A percentile compares a stretch with the other conserved stretches of the same genome.
phyloP scores from a whole-genome alignment of 2,113 vertebrate genomes.

The Motacilla alba region DNA sequence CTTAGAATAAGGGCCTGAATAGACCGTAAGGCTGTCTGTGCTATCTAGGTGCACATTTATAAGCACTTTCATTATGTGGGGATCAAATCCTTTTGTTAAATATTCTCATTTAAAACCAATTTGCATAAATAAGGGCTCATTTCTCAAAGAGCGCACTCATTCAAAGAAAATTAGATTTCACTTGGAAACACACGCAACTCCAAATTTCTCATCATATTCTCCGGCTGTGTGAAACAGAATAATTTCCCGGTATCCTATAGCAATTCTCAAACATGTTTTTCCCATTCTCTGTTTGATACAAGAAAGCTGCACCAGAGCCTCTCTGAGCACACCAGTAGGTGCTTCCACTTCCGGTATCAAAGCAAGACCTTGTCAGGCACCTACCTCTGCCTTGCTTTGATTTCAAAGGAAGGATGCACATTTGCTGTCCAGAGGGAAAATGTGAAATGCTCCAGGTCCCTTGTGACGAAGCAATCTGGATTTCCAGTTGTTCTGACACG shows the following conservation, averaged over 20 bases:
- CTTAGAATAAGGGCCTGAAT: slow-evolving; percentile 11
- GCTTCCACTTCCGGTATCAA: neutral
- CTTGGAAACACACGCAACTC: slow-evolving; percentile 11
- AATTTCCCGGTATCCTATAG: neutral
- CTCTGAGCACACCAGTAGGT: neutral
- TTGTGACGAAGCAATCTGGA: neutral
- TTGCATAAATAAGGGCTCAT: slow-evolving; percentile 68
- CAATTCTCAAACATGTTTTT: neutral
- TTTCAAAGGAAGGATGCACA: neutral
- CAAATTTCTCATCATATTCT: neutral
- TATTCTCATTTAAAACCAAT: slow-evolving; percentile 74
- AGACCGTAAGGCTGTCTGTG: neutral
- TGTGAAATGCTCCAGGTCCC: neutral
- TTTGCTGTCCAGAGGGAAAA: neutral
- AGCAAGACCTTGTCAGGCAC: neutral
- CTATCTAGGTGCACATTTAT: slow-evolving; percentile 46
- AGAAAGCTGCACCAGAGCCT: neutral
- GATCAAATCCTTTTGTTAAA: slow-evolving; percentile 61
- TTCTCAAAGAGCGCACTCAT: slow-evolving; percentile 32
- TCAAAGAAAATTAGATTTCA: slow-evolving; percentile 50
- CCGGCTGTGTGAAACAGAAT: neutral
- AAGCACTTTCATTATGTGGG: slow-evolving; percentile 44
- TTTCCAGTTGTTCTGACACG: neutral
- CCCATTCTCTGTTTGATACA: neutral
- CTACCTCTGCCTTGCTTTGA: neutral